Evolutionary conservation across 2,113 vertebrate genomes (phyloP).

Genomic region (Vulpes ferrilata): DNA sequence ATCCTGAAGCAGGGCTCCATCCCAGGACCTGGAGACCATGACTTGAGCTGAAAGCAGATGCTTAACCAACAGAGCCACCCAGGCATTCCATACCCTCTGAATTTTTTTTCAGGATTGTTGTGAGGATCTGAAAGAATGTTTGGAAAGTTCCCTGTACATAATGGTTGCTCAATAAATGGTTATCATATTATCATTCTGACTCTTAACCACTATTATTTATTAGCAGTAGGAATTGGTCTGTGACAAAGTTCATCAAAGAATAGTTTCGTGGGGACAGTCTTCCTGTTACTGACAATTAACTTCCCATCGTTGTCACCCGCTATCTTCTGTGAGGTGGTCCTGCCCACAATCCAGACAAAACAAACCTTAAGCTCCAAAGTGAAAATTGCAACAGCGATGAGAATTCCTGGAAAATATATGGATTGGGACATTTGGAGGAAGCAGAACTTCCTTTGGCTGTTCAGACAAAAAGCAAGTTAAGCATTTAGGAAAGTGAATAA

Average conservation of each 20-base stretch:
- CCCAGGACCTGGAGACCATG: too few species aligned
- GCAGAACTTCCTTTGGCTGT: not conserved
- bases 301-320: not conserved
- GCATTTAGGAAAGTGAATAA: not conserved
- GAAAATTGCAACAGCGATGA: not conserved
- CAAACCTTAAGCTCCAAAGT: not conserved
- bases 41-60: too few species aligned
- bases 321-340: not conserved
- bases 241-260: not conserved
- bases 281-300: not conserved
- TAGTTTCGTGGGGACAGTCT: not conserved
- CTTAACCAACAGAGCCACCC: too few species aligned
- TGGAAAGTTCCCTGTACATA: not conserved
- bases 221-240: not conserved
- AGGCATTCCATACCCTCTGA: not conserved
- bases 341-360: not conserved
- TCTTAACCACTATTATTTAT: not conserved
- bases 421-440: not conserved
- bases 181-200: not conserved
- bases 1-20: too few species aligned
- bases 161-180: constrained; percentile 26
- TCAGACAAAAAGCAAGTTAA: not conserved
- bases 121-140: constrained; percentile 38
- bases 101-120: not conserved
- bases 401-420: not conserved